These are phyloP conservation scores for Cetoscarus ocellatus DNA, from an alignment of 2,797 vertebrate species.

Conservation along the genomic window DNA sequence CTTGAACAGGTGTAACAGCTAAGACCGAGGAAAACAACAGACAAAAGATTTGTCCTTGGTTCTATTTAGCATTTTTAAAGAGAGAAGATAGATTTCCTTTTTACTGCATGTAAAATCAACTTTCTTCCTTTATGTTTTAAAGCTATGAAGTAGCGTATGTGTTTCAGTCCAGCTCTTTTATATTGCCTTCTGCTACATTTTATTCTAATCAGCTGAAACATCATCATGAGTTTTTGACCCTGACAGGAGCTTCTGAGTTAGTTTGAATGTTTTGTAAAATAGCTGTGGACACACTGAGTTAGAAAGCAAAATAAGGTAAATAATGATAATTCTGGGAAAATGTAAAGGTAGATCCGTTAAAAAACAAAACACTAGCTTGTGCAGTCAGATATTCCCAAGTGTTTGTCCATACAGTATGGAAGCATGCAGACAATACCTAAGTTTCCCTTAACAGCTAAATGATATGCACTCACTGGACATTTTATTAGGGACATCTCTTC, in stretches of 20 bases:
- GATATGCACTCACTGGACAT: no score
- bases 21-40: no score
- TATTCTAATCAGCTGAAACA: slow-evolving; percentile 57
- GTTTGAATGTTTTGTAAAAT: slow-evolving; percentile 34
- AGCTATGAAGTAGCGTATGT: slow-evolving; percentile 1
- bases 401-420: no score
- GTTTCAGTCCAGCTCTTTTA: slow-evolving; percentile 15
- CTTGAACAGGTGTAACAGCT: no score
- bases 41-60: neutral
- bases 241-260: slow-evolving; percentile 33
- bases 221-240: slow-evolving; percentile 67
- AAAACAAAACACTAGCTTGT: no score
- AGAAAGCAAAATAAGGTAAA: slow-evolving; percentile 23
- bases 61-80: neutral
- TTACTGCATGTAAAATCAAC: neutral
- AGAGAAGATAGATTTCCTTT: neutral
- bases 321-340: neutral
- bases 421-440: no score
- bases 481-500: no score
- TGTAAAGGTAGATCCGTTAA: no score
- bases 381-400: no score
- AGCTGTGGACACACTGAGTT: slow-evolving; percentile 10
- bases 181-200: slow-evolving; percentile 31
- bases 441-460: no score
- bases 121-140: slow-evolving; percentile 14